Evolutionary conservation across 2,113 vertebrate species (phyloP).

Genomic region (Acrocephalus kingi): DNA sequence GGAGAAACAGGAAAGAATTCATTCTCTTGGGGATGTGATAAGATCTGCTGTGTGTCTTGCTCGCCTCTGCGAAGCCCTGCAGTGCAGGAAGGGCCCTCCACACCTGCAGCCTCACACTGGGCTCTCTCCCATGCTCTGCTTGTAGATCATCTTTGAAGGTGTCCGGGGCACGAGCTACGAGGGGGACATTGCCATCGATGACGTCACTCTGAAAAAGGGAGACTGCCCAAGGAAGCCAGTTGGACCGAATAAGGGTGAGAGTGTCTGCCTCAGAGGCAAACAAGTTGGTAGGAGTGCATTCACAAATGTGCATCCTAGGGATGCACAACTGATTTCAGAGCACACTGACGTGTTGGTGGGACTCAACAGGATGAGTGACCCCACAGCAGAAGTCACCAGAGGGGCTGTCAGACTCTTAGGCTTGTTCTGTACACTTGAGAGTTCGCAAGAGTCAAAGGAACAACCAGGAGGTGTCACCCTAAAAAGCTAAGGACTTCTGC

Average conservation of each 20-base stretch:
- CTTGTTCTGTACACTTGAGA: background rate
- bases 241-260: conserved; percentile 77
- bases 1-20: background rate
- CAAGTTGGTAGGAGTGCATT: accelerated
- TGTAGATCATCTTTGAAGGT: conserved; percentile 94
- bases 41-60: background rate
- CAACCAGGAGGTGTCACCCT: background rate
- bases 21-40: background rate
- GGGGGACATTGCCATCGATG: conserved; percentile 96
- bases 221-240: conserved; percentile 83
- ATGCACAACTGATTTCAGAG: background rate
- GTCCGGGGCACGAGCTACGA: conserved; percentile 88
- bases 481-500: background rate
- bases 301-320: background rate
- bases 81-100: background rate
- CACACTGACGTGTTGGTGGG: accelerated
- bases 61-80: background rate
- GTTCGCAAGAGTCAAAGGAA: background rate
- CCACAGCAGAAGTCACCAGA: background rate
- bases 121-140: conserved; percentile 2
- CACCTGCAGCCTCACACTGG: background rate
- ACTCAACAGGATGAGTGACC: background rate
- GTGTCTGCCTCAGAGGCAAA: background rate
- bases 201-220: conserved; percentile 91
- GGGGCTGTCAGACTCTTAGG: background rate